Evolutionary conservation across 92 coral and sea anemone species (phyloP).

Genomic region (Zoanthus gigantus): DNA sequence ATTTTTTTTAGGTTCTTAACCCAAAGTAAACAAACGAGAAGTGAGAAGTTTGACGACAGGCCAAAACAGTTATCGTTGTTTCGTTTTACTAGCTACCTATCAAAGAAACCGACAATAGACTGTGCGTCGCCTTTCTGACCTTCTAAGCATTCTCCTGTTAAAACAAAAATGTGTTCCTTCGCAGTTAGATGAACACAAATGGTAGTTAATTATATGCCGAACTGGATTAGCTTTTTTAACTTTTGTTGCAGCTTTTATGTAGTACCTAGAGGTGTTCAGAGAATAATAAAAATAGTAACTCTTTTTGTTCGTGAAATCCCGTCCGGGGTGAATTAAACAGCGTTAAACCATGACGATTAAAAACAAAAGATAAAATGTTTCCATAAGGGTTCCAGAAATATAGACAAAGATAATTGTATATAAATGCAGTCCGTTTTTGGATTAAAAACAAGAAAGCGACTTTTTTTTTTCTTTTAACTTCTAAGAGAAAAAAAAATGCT

Average conservation of each 20-base stretch:
- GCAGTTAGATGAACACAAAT: conserved; percentile 59
- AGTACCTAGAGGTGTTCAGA: not conserved
- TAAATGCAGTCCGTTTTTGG: conserved; percentile 37
- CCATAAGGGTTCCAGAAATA: conserved; percentile 41
- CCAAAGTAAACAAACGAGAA: conserved; percentile 75
- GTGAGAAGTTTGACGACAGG: conserved; percentile 46
- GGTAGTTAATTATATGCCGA: conserved; percentile 52
- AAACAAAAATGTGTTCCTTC: conserved; percentile 76
- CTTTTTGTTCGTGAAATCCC: not conserved
- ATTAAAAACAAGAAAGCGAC: conserved; percentile 24
- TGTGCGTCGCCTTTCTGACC: conserved; percentile 98
- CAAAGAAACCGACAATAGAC: conserved; percentile 99
- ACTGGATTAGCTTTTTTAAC: conserved; percentile 44
- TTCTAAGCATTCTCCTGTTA: conserved; percentile 94
- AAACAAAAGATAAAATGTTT: conserved; percentile 43
- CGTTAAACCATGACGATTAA: conserved; percentile 36
- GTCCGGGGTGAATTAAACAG: conserved; percentile 42
- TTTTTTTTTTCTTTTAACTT: conserved; percentile 37
- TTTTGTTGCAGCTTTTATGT: not conserved
- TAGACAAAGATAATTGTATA: conserved; percentile 25
- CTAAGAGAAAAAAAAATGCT: conserved; percentile 28
- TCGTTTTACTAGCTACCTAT: conserved; percentile 64
- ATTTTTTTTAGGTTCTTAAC: conserved; percentile 72
- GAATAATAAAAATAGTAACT: not conserved
- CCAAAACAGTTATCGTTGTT: conserved; percentile 43